Evolutionary conservation across 2,888 invertebrate genomes (phyloP), one percentile per base, ranked within the genome.

Genomic region (Caenorhabditis macrosperma): DNA sequence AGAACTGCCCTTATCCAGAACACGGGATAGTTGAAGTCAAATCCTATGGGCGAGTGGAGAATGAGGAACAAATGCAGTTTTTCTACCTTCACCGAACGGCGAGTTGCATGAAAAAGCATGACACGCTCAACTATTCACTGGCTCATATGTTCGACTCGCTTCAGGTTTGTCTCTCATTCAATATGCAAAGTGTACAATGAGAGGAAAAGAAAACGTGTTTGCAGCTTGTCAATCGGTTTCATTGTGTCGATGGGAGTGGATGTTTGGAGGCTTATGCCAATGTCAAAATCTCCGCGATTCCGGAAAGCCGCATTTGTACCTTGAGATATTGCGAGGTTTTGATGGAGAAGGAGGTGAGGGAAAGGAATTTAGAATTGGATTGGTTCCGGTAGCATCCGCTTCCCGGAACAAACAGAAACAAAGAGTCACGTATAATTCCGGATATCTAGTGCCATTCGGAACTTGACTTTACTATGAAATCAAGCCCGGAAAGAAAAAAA

Each of bases 221-320:
- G 2, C 57, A 67, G 60, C 54, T 78, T 17, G 61, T n/a, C 33
- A 63, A 74, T 44, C 50, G 66, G 20, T 26, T 44, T 9, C 75
- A 71, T 66, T 80, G 75, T 57, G 67, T 80, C 38, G 80, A 80
- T 38, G 80, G 69, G 48, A 71, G 69, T 41, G 46, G 30, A 6
- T 52, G 17, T 33, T 50, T 80, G 28, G 63, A 75, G 22, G 41
- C 69, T 0, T 80, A 80, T 59, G 50, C 60, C 17, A 80, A 67
- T 46, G 59, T 80, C 7, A 67, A 71, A 66, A 64, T 80, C n/a
- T 20, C 20, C n/a, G 33, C 59, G 4, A 57, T 79, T 26, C 50
- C 68, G 22, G 44, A 74, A 38, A 59, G 24, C n/a, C 52, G 63
- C 0, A 61, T 78, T 30, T 67, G 72, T 50, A 52, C 61, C 17